A percentile compares a stretch with the other conserved stretches of the same genome.
Conservation (phyloP, 2,888 invertebrate species). For the Synanthedon andrenaeformis region DNA sequence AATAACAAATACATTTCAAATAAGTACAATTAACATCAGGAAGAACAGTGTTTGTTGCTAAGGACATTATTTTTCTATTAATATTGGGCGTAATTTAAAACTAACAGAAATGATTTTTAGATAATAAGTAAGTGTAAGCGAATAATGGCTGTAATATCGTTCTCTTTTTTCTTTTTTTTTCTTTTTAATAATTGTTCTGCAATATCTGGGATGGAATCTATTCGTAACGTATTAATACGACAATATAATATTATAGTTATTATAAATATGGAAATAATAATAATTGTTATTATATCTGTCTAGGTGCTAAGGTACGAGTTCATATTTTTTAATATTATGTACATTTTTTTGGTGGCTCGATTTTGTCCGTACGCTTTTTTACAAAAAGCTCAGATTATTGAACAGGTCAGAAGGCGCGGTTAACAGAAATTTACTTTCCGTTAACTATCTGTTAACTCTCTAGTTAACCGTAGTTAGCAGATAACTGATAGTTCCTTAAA, state of each 20-base stretch:
- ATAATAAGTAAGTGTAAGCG: constrained; percentile 15
- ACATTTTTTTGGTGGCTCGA: too few species aligned
- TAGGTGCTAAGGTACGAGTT: constrained; percentile 38
- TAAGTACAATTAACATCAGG: constrained; percentile 18
- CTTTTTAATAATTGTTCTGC: constrained; percentile 27
- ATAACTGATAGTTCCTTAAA: too few species aligned
- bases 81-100: constrained; percentile 25
- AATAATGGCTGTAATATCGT: constrained; percentile 36
- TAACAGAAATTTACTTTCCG: too few species aligned
- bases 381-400: too few species aligned
- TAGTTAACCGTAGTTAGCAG: too few species aligned
- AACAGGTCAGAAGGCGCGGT: too few species aligned
- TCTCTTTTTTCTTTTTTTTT: constrained; percentile 10
- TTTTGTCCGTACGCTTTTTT: too few species aligned
- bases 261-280: constrained; percentile 31
- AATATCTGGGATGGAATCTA: constrained; percentile 58
- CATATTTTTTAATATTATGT: background rate
- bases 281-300: constrained; percentile 43
- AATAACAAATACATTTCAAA: constrained; percentile 8
- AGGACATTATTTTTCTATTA: constrained; percentile 55
- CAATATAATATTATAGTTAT: constrained; percentile 50
- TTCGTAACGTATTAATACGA: constrained; percentile 51
- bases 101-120: constrained; percentile 10
- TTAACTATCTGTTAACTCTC: too few species aligned
- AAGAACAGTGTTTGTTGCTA: constrained; percentile 24